Conservation (phyloP, 2,888 invertebrate genomes). For the Taphrorychus bicolor region DNA sequence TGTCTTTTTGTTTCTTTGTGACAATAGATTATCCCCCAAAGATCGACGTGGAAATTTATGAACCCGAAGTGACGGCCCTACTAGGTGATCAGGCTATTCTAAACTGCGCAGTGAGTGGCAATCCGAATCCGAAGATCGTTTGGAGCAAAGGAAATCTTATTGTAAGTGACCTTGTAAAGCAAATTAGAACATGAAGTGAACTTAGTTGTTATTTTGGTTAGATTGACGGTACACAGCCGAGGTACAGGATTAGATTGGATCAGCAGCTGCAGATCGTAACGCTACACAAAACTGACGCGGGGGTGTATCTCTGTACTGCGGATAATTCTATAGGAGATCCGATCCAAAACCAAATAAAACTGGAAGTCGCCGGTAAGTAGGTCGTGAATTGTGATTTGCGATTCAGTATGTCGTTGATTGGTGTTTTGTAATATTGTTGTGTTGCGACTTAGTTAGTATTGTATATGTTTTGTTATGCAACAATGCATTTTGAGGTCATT, state of each 20-base stretch:
- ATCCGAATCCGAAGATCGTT: conserved; percentile 77
- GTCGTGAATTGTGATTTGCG: neutral
- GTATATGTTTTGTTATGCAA: too few relatives aligned
- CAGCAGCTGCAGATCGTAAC: conserved; percentile 81
- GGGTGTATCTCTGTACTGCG: conserved; percentile 85
- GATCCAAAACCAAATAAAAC: conserved; percentile 70
- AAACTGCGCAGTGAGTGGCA: conserved; percentile 77
- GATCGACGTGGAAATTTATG: conserved; percentile 56
- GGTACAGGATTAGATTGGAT: conserved; percentile 74
- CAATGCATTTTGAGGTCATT: too few relatives aligned
- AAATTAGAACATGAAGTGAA: conserved; percentile 1
- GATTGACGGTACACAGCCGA: conserved; percentile 77
- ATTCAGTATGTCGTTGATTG: neutral
- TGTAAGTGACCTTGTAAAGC: conserved; percentile 17
- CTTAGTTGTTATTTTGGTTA: conserved; percentile 57
- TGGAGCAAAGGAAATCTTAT: conserved; percentile 73
- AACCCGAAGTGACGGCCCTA: conserved; percentile 69
- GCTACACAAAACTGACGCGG: conserved; percentile 80
- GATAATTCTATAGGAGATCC: conserved; percentile 78
- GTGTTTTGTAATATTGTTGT: too few relatives aligned
- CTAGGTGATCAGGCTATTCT: conserved; percentile 79
- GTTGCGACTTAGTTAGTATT: too few relatives aligned
- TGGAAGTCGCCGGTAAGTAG: conserved; percentile 74
- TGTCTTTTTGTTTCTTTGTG: neutral
- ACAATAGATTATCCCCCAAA: conserved; percentile 57